Conservation (phyloP, 92 coral and sea anemone genomes). For the Porites evermanni region DNA sequence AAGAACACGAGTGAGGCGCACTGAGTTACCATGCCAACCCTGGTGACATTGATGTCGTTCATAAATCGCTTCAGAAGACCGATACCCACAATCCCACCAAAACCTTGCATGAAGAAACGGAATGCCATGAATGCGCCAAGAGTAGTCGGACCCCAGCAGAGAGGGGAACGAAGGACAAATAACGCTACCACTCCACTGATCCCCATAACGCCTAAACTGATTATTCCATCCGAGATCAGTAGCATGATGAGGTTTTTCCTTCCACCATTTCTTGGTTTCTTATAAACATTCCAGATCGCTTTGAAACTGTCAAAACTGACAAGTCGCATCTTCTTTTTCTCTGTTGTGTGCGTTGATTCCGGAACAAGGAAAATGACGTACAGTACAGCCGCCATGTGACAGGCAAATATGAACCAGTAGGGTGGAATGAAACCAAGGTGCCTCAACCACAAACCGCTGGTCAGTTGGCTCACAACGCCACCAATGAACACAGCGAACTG, state of each 20-base stretch:
- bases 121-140: constrained; percentile 83
- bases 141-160: constrained; percentile 80
- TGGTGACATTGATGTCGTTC: constrained; percentile 62
- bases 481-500: constrained; percentile 75
- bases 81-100: constrained; percentile 80
- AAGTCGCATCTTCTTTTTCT: constrained; percentile 43
- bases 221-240: constrained; percentile 70
- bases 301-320: constrained; percentile 71
- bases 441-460: constrained; percentile 82
- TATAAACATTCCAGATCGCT: constrained; percentile 68
- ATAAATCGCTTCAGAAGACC: constrained; percentile 64
- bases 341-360: constrained; percentile 62
- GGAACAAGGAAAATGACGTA: constrained; percentile 73
- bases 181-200: constrained; percentile 74
- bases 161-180: constrained; percentile 77
- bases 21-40: constrained; percentile 71
- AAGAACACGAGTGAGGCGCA: constrained; percentile 66
- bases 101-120: constrained; percentile 75
- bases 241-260: constrained; percentile 72
- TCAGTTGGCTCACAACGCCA: constrained; percentile 83
- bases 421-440: constrained; percentile 79
- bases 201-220: constrained; percentile 65
- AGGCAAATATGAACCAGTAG: constrained; percentile 84
- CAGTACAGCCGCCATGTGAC: constrained; percentile 58
- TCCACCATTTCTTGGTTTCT: constrained; percentile 61